These are phyloP conservation scores for Pelobates fuscus DNA, from an alignment of 2,113 vertebrate species.

Conservation along the genomic window DNA sequence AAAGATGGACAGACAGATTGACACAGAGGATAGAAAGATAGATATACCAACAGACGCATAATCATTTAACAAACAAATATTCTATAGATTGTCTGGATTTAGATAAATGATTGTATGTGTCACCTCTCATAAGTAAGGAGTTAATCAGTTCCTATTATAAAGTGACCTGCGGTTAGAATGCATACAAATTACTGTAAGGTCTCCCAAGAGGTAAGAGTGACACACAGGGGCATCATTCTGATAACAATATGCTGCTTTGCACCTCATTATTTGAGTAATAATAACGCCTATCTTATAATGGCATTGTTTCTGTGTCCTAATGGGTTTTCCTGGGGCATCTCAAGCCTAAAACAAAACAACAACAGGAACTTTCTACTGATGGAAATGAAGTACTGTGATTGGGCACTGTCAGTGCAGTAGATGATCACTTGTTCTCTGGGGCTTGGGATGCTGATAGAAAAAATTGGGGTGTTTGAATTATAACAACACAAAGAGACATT, in stretches of 20 bases:
- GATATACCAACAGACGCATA: too few species aligned
- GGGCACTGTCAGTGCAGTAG: conserved; percentile 16
- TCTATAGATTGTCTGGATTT: too few species aligned
- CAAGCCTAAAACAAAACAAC: conserved; percentile 6
- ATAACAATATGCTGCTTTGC: conserved; percentile 27
- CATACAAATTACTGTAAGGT: conserved; percentile 38
- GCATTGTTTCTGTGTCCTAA: conserved; percentile 17
- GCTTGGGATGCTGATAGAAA: background rate
- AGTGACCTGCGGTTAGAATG: conserved; percentile 45
- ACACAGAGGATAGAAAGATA: too few species aligned
- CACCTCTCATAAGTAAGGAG: conserved; percentile 18
- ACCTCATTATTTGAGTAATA: conserved; percentile 46
- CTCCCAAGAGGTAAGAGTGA: conserved; percentile 46
- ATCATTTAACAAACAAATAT: too few species aligned
- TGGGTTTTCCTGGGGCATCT: conserved; percentile 38
- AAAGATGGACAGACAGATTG: too few species aligned
- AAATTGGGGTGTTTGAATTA: conserved; percentile 10
- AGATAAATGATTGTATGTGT: background rate
- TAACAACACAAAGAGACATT: background rate
- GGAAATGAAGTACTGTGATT: conserved; percentile 26
- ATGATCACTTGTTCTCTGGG: conserved; percentile 12
- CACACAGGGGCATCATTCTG: conserved; percentile 44
- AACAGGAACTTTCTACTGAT: conserved; percentile 28
- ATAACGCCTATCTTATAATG: conserved; percentile 39
- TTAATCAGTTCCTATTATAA: conserved; percentile 35